These are phyloP conservation scores for Melanostoma scalare DNA, from an alignment of 2,888 invertebrate genomes.

Conservation along the genomic window DNA sequence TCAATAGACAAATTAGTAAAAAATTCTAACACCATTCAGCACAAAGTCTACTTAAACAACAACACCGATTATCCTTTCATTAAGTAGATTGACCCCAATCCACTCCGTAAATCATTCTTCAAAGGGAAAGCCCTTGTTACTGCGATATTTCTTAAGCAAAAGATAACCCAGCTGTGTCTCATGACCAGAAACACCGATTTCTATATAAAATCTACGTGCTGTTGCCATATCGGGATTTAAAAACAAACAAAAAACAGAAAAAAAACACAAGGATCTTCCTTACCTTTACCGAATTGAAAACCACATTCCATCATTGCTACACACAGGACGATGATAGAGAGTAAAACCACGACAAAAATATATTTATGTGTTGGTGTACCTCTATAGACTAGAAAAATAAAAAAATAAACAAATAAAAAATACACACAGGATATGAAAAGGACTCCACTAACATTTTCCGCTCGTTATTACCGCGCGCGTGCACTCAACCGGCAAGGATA, in stretches of 20 bases:
- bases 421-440: slow-evolving; percentile 57
- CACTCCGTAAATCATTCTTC: slow-evolving; percentile 52
- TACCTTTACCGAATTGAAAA: slow-evolving; percentile 63
- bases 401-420: slow-evolving; percentile 7
- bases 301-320: slow-evolving; percentile 49
- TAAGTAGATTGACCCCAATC: slow-evolving; percentile 55
- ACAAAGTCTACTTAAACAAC: slow-evolving; percentile 1
- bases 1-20: too few species aligned
- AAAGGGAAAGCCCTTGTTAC: slow-evolving; percentile 23
- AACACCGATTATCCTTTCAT: slow-evolving; percentile 42
- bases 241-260: background rate
- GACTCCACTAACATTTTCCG: slow-evolving; percentile 70
- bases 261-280: slow-evolving; percentile 24
- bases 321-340: slow-evolving; percentile 27
- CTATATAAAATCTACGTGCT: slow-evolving; percentile 20
- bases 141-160: slow-evolving; percentile 11
- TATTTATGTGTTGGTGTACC: too few species aligned
- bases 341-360: slow-evolving; percentile 2
- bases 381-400: too few species aligned
- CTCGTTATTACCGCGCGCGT: slow-evolving; percentile 72
- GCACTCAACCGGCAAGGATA: slow-evolving; percentile 73
- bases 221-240: slow-evolving; percentile 10
- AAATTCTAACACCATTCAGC: too few species aligned
- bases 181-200: slow-evolving; percentile 27
- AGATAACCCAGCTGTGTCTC: slow-evolving; percentile 24